Evolutionary conservation across 2,888 invertebrate genomes (phyloP), one percentile per base, ranked within the genome.

Genomic region (Tenthredo distinguenda): DNA sequence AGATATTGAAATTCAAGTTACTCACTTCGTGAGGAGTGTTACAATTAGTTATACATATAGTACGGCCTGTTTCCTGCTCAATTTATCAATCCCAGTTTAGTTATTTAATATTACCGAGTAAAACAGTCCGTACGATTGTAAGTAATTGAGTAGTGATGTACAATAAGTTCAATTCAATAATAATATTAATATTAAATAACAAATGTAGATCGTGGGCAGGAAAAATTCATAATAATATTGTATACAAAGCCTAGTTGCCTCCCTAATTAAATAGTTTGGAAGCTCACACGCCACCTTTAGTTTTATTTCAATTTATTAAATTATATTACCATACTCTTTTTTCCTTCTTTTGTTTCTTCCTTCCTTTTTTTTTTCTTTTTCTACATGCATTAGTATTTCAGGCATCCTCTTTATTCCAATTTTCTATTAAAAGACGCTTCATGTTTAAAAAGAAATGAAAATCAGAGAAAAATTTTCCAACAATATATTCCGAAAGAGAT

Each of bases 111-210:
- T 86, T 86, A 86, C 86, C 87, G 87, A 89, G 88, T 88, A 87
- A 89, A 92, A 91, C 88, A 89, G 88, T 88, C 87, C 87, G 88
- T 88, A 89, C 88, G 88, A 89, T 90, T 86, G 86, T 87, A 88
- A 88, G 85, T 89, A 87, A 89, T 83, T 68, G 10, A 81, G 7
- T 88, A 87, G 85, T 87, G 90, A 91, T 90, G 88, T 89, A 91
- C 89, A 90, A 90, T 89, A 87, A 88, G 88, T 76, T 68, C 87
- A 47, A 90, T 88, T 87, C 86, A 89, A 89, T 89, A 89, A 87
- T 89, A 88, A 89, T 83, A 83, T 86, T 87, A 86, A 87, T 90
- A 90, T 85, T 86, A 86, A 84, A 82, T 87, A 89, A 89, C 89
- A 89, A 88, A 87, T 88, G 84, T 87, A 85, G 68, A 87, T 88